Evolutionary conservation across 2,797 vertebrate genomes (phyloP).

Genomic region (Chiroxiphia lanceolata): DNA sequence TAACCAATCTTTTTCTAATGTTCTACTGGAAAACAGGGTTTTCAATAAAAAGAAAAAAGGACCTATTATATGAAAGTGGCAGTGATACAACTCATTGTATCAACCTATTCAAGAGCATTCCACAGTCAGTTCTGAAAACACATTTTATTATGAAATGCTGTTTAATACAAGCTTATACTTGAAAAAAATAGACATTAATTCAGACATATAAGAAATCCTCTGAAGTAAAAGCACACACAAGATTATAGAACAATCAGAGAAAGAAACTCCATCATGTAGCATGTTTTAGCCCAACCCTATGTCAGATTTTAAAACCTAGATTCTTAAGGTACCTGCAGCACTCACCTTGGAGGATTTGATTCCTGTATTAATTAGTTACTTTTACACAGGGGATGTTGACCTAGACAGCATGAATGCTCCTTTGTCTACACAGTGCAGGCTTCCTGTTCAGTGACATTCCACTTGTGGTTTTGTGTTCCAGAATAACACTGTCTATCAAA

Average conservation of each 20-base stretch:
- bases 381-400: background rate
- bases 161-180: conserved; percentile 19
- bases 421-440: background rate
- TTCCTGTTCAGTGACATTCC: conserved; percentile 21
- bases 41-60: background rate
- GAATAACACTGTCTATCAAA: background rate
- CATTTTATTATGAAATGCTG: conserved; percentile 42
- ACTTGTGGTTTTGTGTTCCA: conserved; percentile 11
- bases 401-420: background rate
- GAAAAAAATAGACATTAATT: background rate
- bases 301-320: background rate
- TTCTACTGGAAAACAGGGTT: background rate
- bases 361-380: background rate
- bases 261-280: background rate
- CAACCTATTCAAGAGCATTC: background rate
- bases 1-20: background rate
- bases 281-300: background rate
- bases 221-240: background rate
- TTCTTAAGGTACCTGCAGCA: background rate
- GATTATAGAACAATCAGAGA: background rate
- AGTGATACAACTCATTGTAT: background rate
- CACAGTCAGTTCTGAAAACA: background rate
- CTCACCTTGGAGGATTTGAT: background rate
- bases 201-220: background rate
- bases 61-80: background rate